Evolutionary conservation across 2,888 invertebrate species (phyloP).

Genomic region (Aelia acuminata): DNA sequence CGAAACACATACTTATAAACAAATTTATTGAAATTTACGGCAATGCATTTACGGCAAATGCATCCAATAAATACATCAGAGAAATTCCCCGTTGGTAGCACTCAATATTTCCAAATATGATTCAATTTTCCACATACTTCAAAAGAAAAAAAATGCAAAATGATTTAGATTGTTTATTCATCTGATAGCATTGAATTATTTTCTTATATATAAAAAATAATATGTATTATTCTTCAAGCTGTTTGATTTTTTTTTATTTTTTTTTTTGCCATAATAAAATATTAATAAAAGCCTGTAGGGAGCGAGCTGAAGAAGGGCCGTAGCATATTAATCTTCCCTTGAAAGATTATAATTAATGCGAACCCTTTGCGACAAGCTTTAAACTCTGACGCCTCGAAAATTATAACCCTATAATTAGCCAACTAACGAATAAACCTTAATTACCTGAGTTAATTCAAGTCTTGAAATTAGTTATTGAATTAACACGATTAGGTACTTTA

Average conservation of each 20-base stretch:
- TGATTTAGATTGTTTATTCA: no score
- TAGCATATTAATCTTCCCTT: slow-evolving; percentile 24
- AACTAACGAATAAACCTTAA: slow-evolving; percentile 22
- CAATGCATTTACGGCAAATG: no score
- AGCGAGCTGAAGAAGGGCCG: neutral
- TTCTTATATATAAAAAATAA: no score
- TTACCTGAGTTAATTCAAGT: neutral
- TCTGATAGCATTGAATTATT: no score
- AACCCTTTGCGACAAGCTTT: slow-evolving; percentile 29
- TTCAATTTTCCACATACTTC: no score
- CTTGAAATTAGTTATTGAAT: neutral
- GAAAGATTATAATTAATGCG: slow-evolving; percentile 30
- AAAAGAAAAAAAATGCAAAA: no score
- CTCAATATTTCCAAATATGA: no score
- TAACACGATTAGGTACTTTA: no score
- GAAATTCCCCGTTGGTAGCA: no score
- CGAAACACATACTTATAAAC: no score
- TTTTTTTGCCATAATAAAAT: neutral
- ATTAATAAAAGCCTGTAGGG: neutral
- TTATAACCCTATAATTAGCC: slow-evolving; percentile 25
- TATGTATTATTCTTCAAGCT: neutral
- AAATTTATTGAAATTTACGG: no score
- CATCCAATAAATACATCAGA: no score
- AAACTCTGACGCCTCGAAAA: neutral
- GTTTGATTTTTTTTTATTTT: neutral